phyloP scores from a whole-genome alignment of 2,888 invertebrate genomes.

The Pachymerium ferrugineum region DNA sequence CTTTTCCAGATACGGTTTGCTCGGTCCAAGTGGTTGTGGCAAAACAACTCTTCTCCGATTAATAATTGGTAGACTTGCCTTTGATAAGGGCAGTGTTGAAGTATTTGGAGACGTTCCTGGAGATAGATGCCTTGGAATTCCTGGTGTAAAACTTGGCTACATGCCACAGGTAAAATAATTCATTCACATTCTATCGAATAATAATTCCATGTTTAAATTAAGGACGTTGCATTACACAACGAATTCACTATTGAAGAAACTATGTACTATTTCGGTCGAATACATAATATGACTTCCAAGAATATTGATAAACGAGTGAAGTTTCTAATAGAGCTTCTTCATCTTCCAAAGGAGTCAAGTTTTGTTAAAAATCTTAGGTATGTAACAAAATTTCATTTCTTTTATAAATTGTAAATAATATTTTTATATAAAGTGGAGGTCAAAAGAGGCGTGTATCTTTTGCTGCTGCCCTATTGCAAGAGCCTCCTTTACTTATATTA shows the following conservation, averaged over 20 bases:
- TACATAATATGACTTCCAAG: slow-evolving; percentile 80
- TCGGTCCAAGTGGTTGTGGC: slow-evolving; percentile 95
- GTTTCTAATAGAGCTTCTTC: neutral
- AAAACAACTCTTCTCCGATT: slow-evolving; percentile 89
- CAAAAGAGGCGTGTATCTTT: slow-evolving; percentile 87
- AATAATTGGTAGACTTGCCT: slow-evolving; percentile 77
- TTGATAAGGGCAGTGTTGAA: slow-evolving; percentile 81
- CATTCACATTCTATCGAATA: neutral
- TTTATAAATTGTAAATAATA: slow-evolving; percentile 30
- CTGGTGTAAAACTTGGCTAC: slow-evolving; percentile 91
- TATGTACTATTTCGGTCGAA: slow-evolving; percentile 93
- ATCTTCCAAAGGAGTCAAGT: neutral
- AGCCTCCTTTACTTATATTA: slow-evolving; percentile 81
- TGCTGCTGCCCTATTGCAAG: slow-evolving; percentile 85
- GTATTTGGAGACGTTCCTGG: slow-evolving; percentile 87
- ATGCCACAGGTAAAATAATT: slow-evolving; percentile 69
- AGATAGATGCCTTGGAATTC: slow-evolving; percentile 78
- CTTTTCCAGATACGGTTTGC: slow-evolving; percentile 73
- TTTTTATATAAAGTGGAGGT: slow-evolving; percentile 62
- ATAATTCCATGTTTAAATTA: neutral
- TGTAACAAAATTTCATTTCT: neutral
- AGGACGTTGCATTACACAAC: slow-evolving; percentile 46
- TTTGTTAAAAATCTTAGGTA: neutral
- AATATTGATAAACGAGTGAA: slow-evolving; percentile 77
- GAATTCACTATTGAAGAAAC: slow-evolving; percentile 85